Percentiles rank a stretch among this genome's conserved stretches.
phyloP scores from a whole-genome alignment of 1,140 invertebrate genomes.

The Centruroides vittatus region DNA sequence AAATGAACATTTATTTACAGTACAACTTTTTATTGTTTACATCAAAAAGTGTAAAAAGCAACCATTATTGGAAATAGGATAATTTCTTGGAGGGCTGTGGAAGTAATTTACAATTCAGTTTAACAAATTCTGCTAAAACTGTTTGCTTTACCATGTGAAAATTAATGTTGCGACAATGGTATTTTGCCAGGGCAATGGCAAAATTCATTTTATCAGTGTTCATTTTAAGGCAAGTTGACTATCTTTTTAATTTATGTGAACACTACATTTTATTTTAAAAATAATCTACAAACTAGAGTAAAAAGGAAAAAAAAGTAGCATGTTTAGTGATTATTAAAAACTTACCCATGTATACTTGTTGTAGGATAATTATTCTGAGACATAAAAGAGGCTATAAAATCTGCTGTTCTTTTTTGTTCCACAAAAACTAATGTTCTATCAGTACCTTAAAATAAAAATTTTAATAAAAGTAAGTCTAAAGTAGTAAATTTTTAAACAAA shows the following conservation, averaged over 20 bases:
- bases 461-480: constrained; percentile 8
- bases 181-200: no score
- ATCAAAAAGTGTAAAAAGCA: no score
- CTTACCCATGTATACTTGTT: constrained; percentile 64
- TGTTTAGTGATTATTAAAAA: background rate
- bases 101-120: no score
- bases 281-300: background rate
- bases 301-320: background rate
- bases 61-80: no score
- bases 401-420: constrained; percentile 71
- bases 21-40: no score
- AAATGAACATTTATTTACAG: no score
- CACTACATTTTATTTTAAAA: background rate
- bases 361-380: constrained; percentile 51
- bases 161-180: no score
- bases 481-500: constrained; percentile 5
- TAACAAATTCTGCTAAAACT: no score
- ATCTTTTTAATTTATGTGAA: background rate
- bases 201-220: no score
- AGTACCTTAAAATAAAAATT: constrained; percentile 3
- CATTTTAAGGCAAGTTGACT: no score
- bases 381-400: constrained; percentile 66
- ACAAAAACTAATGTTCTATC: constrained; percentile 66
- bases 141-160: no score
- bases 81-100: no score